Conservation (phyloP, 2,113 vertebrate genomes). For the Petrocephalus zakoni region DNA sequence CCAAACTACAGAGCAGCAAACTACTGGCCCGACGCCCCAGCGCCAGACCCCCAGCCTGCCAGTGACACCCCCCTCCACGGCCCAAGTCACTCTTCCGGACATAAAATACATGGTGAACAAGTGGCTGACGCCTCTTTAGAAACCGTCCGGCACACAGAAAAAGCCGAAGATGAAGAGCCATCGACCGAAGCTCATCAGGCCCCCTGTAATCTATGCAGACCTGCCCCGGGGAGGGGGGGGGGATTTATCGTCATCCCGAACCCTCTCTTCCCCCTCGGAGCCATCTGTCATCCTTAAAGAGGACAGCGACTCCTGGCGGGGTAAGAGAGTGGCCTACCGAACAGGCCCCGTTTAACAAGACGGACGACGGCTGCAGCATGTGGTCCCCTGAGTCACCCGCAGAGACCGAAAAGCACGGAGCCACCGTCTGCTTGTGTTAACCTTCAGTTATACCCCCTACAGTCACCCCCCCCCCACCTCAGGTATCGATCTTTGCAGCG, state of each 20-base stretch:
- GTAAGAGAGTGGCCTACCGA: not conserved
- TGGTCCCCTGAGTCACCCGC: not conserved
- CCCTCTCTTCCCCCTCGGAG: not conserved
- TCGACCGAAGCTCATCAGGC: not conserved
- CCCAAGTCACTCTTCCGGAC: not conserved
- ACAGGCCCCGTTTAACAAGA: not conserved
- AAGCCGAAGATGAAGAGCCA: not conserved
- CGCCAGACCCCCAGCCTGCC: slow-evolving; percentile 33
- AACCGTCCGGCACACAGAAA: not conserved
- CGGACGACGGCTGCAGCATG: not conserved
- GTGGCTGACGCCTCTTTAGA: not conserved
- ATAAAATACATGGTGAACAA: not conserved
- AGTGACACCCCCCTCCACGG: not conserved
- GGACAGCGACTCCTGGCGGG: not conserved
- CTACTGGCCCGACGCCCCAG: slow-evolving; percentile 34
- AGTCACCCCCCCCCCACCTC: not conserved
- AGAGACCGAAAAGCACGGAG: not conserved
- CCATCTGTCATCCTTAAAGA: not conserved
- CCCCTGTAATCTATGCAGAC: not conserved
- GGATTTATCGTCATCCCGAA: not conserved
- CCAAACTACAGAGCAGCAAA: slow-evolving; percentile 28
- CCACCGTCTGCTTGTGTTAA: not conserved
- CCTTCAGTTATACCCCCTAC: not conserved
- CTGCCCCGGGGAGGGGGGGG: not conserved
- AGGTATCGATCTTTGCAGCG: not conserved